Evolutionary conservation across 1,140 invertebrate species (phyloP), one percentile per base, ranked within the genome.

Genomic region (Lucilia sericata): DNA sequence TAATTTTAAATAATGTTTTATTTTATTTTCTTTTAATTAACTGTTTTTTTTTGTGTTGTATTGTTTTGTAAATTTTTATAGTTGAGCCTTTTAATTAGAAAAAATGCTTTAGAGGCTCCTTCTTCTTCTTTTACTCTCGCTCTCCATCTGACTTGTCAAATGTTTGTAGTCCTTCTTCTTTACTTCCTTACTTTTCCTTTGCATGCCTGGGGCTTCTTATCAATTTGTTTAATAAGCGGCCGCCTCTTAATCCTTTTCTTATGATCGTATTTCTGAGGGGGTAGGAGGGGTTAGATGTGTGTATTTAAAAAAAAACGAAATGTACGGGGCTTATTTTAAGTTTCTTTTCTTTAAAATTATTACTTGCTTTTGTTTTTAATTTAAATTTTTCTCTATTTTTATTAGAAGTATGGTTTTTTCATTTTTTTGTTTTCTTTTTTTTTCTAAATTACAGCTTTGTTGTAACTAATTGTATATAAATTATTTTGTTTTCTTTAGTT

Each of bases 261-360:
- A 21, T 70, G 21, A 70, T 21, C 21, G 55, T n/a, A n/a, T 60
- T n/a, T 60, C 55, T 17, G 55, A 60, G n/a, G 65, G 65, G 65
- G 25, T 30, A 70, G 21, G 10, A 5, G 19, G 17, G 17, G n/a
- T 21, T 70, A 5, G 65, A 74, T 84, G 85, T 81, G 84, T 75
- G 65, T 78, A n/a, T 42, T 78, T 49, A 51, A 25, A 51, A 80
- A 30, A 30, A 30, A 80, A 80, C 42, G 47, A 80, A 80, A 49
- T 80, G 19, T 49, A 49, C 76, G 34, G 34, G 76, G 76, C 47
- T 80, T 80, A 80, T 80, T 78, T 78, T 80, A 49, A 83, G 83
- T 87, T 81, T 86, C 86, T 82, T 87, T 86, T 70, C 70, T 84
- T 74, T 80, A 80, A 80, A 80, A 80, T 80, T 80, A 80, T 49